A percentile compares a stretch with the other conserved stretches of the same genome.
These are phyloP conservation scores for Boloria selene DNA, from an alignment of 2,888 invertebrate species.

Conservation along the genomic window DNA sequence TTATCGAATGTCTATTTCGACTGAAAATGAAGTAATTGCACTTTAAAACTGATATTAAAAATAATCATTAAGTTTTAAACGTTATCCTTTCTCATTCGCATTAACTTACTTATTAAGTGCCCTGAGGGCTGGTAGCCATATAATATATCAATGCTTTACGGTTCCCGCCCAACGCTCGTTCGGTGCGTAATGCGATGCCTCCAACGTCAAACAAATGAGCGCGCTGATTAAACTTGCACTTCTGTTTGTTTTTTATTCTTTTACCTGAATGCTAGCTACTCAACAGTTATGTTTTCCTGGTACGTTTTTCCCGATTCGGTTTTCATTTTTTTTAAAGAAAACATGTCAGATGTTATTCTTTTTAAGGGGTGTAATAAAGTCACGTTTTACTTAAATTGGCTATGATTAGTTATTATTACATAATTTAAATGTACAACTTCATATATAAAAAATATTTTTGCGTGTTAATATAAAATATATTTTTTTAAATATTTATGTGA, in stretches of 20 bases:
- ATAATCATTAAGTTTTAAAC: conserved; percentile 4
- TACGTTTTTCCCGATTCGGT: no score
- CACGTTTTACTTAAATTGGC: no score
- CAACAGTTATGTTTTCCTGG: background rate
- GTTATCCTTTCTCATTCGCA: conserved; percentile 42
- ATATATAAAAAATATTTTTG: no score
- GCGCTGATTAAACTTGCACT: conserved; percentile 68
- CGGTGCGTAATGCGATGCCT: conserved; percentile 54
- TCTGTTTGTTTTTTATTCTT: conserved; percentile 52
- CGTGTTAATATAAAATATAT: no score
- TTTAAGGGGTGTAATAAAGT: no score
- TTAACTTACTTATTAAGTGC: conserved; percentile 78
- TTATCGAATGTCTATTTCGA: no score
- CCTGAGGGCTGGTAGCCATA: conserved; percentile 74
- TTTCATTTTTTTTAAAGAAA: no score
- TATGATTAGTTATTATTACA: no score
- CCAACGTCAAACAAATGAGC: conserved; percentile 68
- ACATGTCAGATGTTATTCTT: no score
- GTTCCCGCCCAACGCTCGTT: conserved; percentile 63
- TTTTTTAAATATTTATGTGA: no score
- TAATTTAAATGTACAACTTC: no score
- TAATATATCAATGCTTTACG: conserved; percentile 76
- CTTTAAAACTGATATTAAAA: conserved; percentile 7
- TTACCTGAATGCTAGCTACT: conserved; percentile 8
- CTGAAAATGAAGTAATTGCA: background rate